phyloP scores from a whole-genome alignment of 2,888 invertebrate genomes.

The Balanococcus diminutus region DNA sequence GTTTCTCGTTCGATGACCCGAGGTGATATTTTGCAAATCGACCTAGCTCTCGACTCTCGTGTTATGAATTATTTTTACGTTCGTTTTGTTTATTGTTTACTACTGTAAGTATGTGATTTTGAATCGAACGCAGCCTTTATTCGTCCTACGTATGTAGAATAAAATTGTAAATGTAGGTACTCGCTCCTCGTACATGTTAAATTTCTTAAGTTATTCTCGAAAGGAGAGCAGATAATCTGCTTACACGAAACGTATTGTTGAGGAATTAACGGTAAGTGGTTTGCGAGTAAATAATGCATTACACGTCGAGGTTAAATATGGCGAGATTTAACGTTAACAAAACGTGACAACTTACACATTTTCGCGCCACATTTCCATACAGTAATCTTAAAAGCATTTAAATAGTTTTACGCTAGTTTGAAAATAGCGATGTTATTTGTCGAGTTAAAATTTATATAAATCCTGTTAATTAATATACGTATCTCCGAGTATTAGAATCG shows the following conservation, averaged over 20 bases:
- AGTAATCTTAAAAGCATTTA: constrained; percentile 45
- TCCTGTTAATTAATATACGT: constrained; percentile 2
- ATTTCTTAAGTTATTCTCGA: constrained; percentile 43
- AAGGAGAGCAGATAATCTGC: constrained; percentile 28
- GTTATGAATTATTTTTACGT: neutral
- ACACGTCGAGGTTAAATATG: constrained; percentile 48
- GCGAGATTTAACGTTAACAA: constrained; percentile 35
- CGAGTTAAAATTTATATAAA: constrained; percentile 9
- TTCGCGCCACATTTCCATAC: constrained; percentile 39
- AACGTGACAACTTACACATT: constrained; percentile 46
- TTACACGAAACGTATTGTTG: constrained; percentile 29
- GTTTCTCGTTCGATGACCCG: neutral
- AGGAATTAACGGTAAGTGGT: constrained; percentile 39
- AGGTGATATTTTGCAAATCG: neutral
- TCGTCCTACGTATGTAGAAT: neutral
- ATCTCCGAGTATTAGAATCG: neutral
- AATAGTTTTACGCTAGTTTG: constrained; percentile 38
- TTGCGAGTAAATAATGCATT: constrained; percentile 48
- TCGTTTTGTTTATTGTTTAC: neutral
- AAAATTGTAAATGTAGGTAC: no score
- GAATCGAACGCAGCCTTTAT: neutral
- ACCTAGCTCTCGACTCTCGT: neutral
- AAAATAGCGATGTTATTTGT: constrained; percentile 10
- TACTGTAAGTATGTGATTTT: neutral
- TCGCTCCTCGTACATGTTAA: constrained; percentile 26